Conservation (phyloP, 2,113 vertebrate species). For the Protobothrops flavoviridis region DNA sequence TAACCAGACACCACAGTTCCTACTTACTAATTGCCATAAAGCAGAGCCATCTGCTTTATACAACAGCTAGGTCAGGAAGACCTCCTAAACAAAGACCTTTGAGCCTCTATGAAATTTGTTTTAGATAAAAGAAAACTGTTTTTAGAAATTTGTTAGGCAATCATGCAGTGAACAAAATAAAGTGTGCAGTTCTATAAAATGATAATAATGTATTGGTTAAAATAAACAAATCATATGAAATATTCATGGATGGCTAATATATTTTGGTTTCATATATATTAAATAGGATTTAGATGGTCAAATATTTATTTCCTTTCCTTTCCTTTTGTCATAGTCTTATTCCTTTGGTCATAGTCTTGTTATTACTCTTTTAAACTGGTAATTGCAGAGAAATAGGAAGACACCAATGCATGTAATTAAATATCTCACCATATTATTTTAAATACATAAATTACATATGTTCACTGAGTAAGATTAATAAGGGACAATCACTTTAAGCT, state of each 20-base stretch:
- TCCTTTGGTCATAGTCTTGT: no score
- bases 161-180: constrained; percentile 53
- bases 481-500: neutral
- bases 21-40: constrained; percentile 73
- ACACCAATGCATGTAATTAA: neutral
- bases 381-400: neutral
- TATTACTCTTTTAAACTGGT: neutral
- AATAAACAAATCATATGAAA: neutral
- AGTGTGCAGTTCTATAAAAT: constrained; percentile 46
- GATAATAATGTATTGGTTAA: constrained; percentile 20
- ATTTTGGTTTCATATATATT: neutral
- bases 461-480: neutral
- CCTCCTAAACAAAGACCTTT: constrained; percentile 69
- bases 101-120: constrained; percentile 53
- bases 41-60: constrained; percentile 71
- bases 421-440: neutral
- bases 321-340: neutral
- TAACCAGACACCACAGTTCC: constrained; percentile 69
- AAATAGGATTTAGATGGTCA: neutral
- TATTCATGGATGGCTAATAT: neutral
- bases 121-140: constrained; percentile 63
- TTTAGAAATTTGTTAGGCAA: constrained; percentile 57
- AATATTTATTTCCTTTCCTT: neutral
- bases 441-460: neutral
- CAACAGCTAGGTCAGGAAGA: constrained; percentile 64